Percentiles rank a stretch among this genome's conserved stretches.
Evolutionary conservation across 2,113 vertebrate genomes (phyloP).

Genomic region (Pluvianellus socialis): DNA sequence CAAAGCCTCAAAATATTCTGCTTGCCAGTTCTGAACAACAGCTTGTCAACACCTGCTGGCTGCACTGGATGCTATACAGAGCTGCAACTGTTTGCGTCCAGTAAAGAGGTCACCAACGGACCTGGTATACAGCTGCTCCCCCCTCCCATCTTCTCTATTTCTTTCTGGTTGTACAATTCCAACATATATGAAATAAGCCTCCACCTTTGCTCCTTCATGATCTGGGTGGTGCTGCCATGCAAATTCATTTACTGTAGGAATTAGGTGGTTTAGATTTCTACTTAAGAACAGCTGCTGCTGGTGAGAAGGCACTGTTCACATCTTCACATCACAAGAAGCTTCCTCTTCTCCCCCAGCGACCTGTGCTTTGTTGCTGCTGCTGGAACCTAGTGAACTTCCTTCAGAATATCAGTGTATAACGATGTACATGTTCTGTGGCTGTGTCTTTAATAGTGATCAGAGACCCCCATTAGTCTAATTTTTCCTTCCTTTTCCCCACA

Average conservation of each 20-base stretch:
- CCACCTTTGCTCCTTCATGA: neutral
- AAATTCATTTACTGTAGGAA: neutral
- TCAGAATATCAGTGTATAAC: neutral
- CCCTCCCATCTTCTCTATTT: neutral
- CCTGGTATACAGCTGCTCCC: neutral
- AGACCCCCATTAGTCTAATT: neutral
- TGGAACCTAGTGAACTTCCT: neutral
- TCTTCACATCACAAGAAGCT: neutral
- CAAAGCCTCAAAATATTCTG: neutral
- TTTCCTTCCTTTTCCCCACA: neutral
- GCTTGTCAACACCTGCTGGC: neutral
- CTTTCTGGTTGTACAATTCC: neutral
- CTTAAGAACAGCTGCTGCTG: neutral
- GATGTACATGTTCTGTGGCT: neutral
- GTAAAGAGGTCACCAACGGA: neutral
- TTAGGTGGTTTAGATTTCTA: neutral
- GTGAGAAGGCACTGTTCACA: neutral
- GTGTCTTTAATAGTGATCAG: neutral
- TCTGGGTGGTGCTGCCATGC: neutral
- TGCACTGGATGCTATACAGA: neutral
- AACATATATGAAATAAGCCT: neutral
- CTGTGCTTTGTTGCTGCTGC: neutral
- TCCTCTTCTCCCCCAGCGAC: neutral
- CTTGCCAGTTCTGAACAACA: neutral
- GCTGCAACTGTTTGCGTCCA: neutral